Evolutionary conservation across 2,888 invertebrate species (phyloP).

Genomic region (Polyommatus icarus): DNA sequence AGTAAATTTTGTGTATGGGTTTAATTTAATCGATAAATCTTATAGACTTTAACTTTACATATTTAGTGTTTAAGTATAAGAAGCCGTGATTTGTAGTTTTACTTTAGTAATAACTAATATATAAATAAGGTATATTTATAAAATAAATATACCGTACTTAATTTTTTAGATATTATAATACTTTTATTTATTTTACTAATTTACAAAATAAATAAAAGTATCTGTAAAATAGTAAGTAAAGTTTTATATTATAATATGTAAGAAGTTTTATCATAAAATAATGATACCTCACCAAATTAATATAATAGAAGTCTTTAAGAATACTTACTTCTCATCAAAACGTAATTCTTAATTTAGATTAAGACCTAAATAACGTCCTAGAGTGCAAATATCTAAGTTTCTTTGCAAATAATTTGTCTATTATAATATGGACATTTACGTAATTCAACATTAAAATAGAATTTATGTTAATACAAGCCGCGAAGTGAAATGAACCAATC

Average conservation of each 20-base stretch:
- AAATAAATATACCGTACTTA: no score
- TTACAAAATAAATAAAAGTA: no score
- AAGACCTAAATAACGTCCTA: background rate
- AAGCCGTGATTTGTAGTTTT: background rate
- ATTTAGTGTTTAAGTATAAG: background rate
- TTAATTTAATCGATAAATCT: background rate
- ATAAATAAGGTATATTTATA: no score
- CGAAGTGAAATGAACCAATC: slow-evolving; percentile 38
- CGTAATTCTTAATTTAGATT: background rate
- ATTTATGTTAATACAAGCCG: slow-evolving; percentile 28
- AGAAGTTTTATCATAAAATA: no score
- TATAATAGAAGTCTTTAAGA: no score
- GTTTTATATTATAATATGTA: no score
- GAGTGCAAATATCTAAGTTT: background rate
- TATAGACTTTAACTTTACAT: background rate
- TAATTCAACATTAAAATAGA: slow-evolving; percentile 5
- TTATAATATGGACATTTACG: background rate
- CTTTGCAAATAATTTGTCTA: slow-evolving; percentile 16
- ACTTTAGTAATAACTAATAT: no score
- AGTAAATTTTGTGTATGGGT: background rate
- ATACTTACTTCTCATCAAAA: background rate
- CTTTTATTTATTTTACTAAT: no score
- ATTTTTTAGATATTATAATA: no score
- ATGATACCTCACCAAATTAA: no score
- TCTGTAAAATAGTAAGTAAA: no score